Evolutionary conservation across 2,113 vertebrate species (phyloP), one percentile per base, ranked within the genome.

Genomic region (Pachypanchax playfairii): DNA sequence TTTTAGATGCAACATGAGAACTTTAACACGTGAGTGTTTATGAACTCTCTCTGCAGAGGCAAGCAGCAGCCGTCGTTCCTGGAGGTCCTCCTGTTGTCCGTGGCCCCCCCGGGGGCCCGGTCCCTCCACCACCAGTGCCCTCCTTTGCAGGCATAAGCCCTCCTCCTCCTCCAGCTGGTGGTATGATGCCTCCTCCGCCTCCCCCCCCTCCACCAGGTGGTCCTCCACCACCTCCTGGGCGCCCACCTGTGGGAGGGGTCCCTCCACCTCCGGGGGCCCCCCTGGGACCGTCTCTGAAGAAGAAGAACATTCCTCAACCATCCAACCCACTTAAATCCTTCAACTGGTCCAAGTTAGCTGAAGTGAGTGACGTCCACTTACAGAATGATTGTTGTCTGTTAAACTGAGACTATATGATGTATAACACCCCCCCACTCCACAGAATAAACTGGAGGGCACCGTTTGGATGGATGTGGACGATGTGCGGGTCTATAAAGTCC

Each of bases 271-370:
- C 94, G 0, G 96, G 96, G 28, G 94, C 93, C 9, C 95, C 95
- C 0, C 12, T 94, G 48, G 94, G 95, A 13, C 84, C 88, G 0
- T 78, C 88, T 9, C 72, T 95, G 28, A 97, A 94, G 87, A 98
- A 91, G 92, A 99, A 98, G 83, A 98, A 92, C 83, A 95, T 96
- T 81, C 97, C 97, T 22, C 96, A 98, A 82, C 95, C 97, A 0
- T 79, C 93, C 0, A 97, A 99, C 0, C 90, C 97, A 5, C 95
- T 99, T 64, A 99, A 99, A 79, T 99, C 96, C 65, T 99, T 99
- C 92, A 99, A 99, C 89, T 98, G 97, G 97, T 90, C 92, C 68
- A 98, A 99, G 87, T 88, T 99, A 47, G 90, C 96, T 15, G 97
- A 99, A 94, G 97, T 98, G 80, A 93, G 90, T 57, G 9, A 5